Evolutionary conservation across 2,797 vertebrate genomes (phyloP).

Genomic region (Hyperoplus lanceolatus): DNA sequence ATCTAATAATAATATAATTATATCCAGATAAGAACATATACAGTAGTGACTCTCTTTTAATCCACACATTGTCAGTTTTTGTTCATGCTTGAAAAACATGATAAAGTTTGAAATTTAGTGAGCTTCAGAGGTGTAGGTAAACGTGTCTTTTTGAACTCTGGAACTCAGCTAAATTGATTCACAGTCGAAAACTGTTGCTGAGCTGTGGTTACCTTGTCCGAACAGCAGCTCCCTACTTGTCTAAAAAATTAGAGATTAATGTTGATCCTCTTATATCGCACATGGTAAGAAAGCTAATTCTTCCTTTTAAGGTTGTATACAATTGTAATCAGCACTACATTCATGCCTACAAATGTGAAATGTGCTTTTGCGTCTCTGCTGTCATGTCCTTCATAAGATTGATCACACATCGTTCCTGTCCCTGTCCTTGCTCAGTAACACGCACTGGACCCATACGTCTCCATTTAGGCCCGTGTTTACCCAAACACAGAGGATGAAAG

Average conservation of each 20-base stretch:
- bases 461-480: constrained; percentile 6
- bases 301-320: background rate
- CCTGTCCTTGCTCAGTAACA: background rate
- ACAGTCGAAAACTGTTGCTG: background rate
- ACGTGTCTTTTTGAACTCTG: background rate
- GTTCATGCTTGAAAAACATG: background rate
- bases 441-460: background rate
- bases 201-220: background rate
- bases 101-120: background rate
- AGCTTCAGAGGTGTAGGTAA: background rate
- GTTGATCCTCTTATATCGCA: background rate
- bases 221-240: background rate
- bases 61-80: background rate
- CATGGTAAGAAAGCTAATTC: background rate
- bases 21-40: no score
- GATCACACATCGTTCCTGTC: background rate
- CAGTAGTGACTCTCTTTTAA: no score
- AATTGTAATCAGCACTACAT: background rate
- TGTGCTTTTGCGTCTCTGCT: background rate
- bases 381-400: background rate
- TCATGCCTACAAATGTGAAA: background rate
- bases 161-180: no score
- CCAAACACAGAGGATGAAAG: constrained; percentile 32
- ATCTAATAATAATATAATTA: no score
- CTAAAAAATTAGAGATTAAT: background rate